Conservation (phyloP, 2,113 vertebrate genomes). For the Vicugna pacos region DNA sequence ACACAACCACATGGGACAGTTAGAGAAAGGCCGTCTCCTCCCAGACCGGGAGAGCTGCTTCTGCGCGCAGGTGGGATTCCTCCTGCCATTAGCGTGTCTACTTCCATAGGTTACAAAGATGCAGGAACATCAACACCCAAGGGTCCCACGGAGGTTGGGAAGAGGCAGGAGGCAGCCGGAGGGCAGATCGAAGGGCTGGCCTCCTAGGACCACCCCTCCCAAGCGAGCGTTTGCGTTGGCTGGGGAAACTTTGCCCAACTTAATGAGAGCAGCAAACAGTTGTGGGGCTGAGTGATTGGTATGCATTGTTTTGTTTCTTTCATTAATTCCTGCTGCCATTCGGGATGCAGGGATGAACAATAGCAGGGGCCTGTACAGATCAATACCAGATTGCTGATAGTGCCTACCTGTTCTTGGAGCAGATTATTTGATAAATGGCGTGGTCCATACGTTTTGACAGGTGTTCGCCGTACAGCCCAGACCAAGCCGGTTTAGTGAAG, state of each 20-base stretch:
- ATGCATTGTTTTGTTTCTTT: constrained; percentile 97
- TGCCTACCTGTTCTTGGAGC: constrained; percentile 96
- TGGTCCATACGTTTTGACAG: constrained; percentile 95
- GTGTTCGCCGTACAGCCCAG: constrained; percentile 89
- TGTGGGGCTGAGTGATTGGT: constrained; percentile 89
- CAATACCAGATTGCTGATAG: constrained; percentile 99
- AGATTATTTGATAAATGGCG: constrained; percentile 99
- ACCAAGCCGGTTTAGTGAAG: constrained; percentile 82
- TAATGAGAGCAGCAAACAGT: constrained; percentile 64
- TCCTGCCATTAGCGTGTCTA: not conserved
- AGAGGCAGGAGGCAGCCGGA: not conserved
- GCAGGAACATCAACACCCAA: not conserved
- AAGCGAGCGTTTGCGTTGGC: constrained; percentile 65
- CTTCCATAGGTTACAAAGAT: not conserved
- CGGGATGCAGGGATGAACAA: constrained; percentile 96
- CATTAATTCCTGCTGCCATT: constrained; percentile 98
- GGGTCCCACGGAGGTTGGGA: not conserved
- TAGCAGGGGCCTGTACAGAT: constrained; percentile 94
- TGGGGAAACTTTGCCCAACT: constrained; percentile 84
- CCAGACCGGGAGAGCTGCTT: constrained; percentile 48
- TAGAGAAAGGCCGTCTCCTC: constrained; percentile 65
- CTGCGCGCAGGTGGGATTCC: constrained; percentile 15
- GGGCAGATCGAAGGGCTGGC: too few relatives aligned
- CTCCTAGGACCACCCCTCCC: not conserved
- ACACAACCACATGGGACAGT: constrained; percentile 17